These are phyloP conservation scores for Fundulus diaphanus DNA, from an alignment of 2,797 vertebrate genomes.

Conservation along the genomic window DNA sequence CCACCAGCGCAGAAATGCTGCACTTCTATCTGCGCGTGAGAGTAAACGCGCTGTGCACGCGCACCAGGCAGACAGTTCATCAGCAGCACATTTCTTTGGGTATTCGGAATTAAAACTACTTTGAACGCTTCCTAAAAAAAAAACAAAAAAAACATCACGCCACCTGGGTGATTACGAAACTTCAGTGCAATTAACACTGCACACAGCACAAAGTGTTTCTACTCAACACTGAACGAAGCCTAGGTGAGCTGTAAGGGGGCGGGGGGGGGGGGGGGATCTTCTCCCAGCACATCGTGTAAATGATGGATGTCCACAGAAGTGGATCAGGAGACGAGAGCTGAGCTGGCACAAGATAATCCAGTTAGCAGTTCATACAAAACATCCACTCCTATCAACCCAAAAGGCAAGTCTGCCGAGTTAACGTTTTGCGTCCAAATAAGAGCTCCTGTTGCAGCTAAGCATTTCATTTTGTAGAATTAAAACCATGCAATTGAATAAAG, in stretches of 20 bases:
- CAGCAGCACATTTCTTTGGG: constrained; percentile 43
- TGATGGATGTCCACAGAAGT: constrained; percentile 22
- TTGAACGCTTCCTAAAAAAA: constrained; percentile 9
- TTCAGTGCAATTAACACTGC: constrained; percentile 25
- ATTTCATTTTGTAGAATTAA: constrained; percentile 11
- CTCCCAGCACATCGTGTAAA: constrained; percentile 14
- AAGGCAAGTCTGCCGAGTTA: constrained; percentile 7
- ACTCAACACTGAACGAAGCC: background rate
- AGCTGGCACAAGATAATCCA: constrained; percentile 11
- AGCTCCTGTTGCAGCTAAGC: constrained; percentile 33
- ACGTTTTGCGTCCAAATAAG: constrained; percentile 24
- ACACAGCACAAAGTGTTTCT: constrained; percentile 20
- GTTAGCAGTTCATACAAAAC: background rate
- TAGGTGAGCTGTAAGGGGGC: background rate
- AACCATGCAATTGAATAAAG: constrained; percentile 31
- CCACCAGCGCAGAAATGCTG: constrained; percentile 9
- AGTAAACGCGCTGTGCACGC: constrained; percentile 13
- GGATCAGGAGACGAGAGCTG: constrained; percentile 19
- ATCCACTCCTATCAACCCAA: background rate
- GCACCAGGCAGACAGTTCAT: constrained; percentile 11
- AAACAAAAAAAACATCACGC: background rate
- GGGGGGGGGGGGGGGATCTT: background rate
- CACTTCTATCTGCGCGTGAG: background rate
- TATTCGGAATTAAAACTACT: constrained; percentile 28
- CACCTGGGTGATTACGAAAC: constrained; percentile 31